Percentiles rank a stretch among this genome's conserved stretches.
These are phyloP conservation scores for Standfussiana lucernea DNA, from an alignment of 2,888 invertebrate species.

Conservation along the genomic window DNA sequence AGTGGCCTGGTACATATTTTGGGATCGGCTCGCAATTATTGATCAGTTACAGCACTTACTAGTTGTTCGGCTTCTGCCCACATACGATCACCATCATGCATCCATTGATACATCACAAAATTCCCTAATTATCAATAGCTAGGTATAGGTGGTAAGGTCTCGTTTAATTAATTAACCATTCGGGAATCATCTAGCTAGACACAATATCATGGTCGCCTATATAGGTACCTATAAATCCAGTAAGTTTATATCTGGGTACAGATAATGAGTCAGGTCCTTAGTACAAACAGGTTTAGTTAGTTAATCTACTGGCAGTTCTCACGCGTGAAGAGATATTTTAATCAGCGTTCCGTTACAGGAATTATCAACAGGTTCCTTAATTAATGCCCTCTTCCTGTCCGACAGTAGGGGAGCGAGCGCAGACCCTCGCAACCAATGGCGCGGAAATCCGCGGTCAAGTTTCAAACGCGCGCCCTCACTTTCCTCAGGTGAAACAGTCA, in stretches of 20 bases:
- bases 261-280: neutral
- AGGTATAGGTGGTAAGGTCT: neutral
- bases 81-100: neutral
- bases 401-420: slow-evolving; percentile 64
- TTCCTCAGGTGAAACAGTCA: slow-evolving; percentile 73
- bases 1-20: too few species aligned
- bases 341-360: slow-evolving; percentile 64
- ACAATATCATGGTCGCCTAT: neutral
- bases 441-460: slow-evolving; percentile 86
- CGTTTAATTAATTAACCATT: neutral
- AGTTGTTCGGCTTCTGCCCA: neutral
- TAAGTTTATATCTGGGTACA: neutral
- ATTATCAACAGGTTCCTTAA: slow-evolving; percentile 65
- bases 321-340: slow-evolving; percentile 57
- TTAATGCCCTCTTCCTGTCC: slow-evolving; percentile 76
- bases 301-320: slow-evolving; percentile 33
- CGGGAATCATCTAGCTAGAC: neutral
- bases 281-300: slow-evolving; percentile 5
- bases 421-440: slow-evolving; percentile 78
- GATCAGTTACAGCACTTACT: too few species aligned
- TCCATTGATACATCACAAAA: neutral
- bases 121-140: too few species aligned
- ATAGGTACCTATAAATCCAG: neutral
- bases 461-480: slow-evolving; percentile 76
- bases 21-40: too few species aligned